Base-by-base conservation (phyloP, 2,888 invertebrate species). In the Eulithis testata region DNA sequence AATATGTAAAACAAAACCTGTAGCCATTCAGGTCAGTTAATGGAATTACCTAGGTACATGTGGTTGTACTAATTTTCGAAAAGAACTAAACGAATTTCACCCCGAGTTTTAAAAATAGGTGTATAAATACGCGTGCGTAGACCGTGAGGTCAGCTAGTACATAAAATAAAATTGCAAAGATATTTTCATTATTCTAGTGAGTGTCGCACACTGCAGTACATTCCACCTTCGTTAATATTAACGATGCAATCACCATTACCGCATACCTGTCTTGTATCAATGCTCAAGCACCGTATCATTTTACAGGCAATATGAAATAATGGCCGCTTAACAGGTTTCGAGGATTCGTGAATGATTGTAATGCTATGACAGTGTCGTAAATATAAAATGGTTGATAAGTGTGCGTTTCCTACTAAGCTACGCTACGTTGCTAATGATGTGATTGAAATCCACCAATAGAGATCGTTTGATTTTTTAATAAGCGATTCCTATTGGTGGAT, bases 331-430 rank as follows among this genome's bases (percentile, higher is more conserved):
- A 74, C 72, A 59, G 74, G 75, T 76, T 74, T 73, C 72, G 68
- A 73, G 79, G 74, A 79, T 76, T 79, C 78, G 72, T 69, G 71
- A 77, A 76, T 80, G 79, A 81, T 82, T 79, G 75, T 73, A 69
- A 50, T 62, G 66, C 70, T 71, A 69, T 74, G 71, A 72, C 70
- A 71, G 64, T 68, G 60, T 72, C 72, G 74, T 74, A 74, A 74
- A 72, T 71, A 66, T 64, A 61, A 65, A 66, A 66, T 44, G 66
- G 64, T 11, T 54, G 37, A 60, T 70, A 7, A 40, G 40, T 4
- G 8, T 40, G 40, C 2, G 21, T 21, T 2, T 21, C 21, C 21
- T 1, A 2, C 21, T 21, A 21, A 21, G 21, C 21, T 21, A 21
- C 1, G 21, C 21, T 21, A 21, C 21, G 21, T 21, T 2, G 21